These are phyloP conservation scores for Tillus elongatus DNA, from an alignment of 2,888 invertebrate genomes.

Conservation along the genomic window DNA sequence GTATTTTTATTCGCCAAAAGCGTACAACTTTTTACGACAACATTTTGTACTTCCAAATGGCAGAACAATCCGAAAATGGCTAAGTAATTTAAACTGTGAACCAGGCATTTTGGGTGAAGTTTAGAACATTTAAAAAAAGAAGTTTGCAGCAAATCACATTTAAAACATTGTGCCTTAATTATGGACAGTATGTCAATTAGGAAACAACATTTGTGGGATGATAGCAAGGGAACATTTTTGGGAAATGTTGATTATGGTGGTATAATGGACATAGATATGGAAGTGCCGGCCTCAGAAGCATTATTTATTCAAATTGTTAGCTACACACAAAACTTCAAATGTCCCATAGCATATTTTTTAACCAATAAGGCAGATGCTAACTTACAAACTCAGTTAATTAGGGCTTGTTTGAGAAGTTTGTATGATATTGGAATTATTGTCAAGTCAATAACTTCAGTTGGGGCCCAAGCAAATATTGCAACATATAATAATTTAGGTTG, in stretches of 20 bases:
- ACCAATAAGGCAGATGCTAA: too few species aligned
- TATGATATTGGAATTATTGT: constrained; percentile 16
- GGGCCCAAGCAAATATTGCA: constrained; percentile 17
- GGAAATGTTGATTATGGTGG: constrained; percentile 17
- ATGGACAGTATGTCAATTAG: constrained; percentile 7
- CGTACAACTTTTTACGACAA: constrained; percentile 17
- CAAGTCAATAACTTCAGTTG: constrained; percentile 20
- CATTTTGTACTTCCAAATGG: constrained; percentile 20
- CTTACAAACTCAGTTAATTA: too few species aligned
- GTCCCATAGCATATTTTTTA: constrained; percentile 22
- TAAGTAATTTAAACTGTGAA: too few species aligned
- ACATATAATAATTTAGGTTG: constrained; percentile 17
- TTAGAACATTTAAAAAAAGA: constrained; percentile 20
- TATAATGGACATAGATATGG: constrained; percentile 13
- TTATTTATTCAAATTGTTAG: constrained; percentile 16
- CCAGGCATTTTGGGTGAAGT: constrained; percentile 17
- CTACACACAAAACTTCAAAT: constrained; percentile 17
- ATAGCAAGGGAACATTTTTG: constrained; percentile 9
- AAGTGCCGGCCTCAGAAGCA: constrained; percentile 17
- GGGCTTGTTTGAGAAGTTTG: too few species aligned
- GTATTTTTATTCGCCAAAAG: too few species aligned
- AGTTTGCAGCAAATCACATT: constrained; percentile 7
- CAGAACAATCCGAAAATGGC: constrained; percentile 19
- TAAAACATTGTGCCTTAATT: constrained; percentile 7
- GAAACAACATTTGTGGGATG: constrained; percentile 6